Percentiles rank a stretch among this genome's conserved stretches.
Conservation (phyloP, 2,797 vertebrate genomes). For the Crenuchus spilurus region DNA sequence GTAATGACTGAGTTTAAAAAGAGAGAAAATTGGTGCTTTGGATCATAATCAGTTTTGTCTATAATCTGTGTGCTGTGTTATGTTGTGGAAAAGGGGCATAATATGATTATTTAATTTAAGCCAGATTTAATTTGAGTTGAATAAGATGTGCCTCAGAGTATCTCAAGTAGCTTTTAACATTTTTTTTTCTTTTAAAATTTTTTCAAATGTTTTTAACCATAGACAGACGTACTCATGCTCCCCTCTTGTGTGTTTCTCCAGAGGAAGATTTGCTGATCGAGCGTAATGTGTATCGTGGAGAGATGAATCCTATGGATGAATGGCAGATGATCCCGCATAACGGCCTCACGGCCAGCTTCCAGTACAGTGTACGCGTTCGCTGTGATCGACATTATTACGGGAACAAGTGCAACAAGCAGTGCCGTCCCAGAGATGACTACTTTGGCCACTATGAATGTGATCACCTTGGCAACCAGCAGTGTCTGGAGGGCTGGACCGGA, state of each 20-base stretch:
- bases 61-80: too few relatives aligned
- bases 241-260: slow-evolving; percentile 52
- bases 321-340: slow-evolving; percentile 81
- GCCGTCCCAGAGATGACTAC: slow-evolving; percentile 89
- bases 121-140: too few relatives aligned
- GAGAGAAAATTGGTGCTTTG: too few relatives aligned
- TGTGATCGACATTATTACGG: slow-evolving; percentile 93
- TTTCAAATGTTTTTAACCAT: too few relatives aligned
- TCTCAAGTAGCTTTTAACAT: too few relatives aligned
- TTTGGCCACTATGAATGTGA: slow-evolving; percentile 93
- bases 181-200: too few relatives aligned
- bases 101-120: too few relatives aligned
- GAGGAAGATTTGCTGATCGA: slow-evolving; percentile 88
- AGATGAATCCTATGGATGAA: slow-evolving; percentile 90
- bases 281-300: slow-evolving; percentile 84
- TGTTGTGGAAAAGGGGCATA: too few relatives aligned
- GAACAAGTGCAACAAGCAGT: slow-evolving; percentile 90
- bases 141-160: too few relatives aligned
- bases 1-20: too few relatives aligned
- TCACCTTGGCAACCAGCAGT: slow-evolving; percentile 87
- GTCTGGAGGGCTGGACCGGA: slow-evolving; percentile 94
- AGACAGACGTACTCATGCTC: not conserved
- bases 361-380: slow-evolving; percentile 87
- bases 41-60: too few relatives aligned
- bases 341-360: slow-evolving; percentile 77